Percentiles rank a stretch among this genome's conserved stretches.
These are phyloP conservation scores for Dendropsophus ebraccatus DNA, from an alignment of 2,113 vertebrate genomes.

Conservation along the genomic window DNA sequence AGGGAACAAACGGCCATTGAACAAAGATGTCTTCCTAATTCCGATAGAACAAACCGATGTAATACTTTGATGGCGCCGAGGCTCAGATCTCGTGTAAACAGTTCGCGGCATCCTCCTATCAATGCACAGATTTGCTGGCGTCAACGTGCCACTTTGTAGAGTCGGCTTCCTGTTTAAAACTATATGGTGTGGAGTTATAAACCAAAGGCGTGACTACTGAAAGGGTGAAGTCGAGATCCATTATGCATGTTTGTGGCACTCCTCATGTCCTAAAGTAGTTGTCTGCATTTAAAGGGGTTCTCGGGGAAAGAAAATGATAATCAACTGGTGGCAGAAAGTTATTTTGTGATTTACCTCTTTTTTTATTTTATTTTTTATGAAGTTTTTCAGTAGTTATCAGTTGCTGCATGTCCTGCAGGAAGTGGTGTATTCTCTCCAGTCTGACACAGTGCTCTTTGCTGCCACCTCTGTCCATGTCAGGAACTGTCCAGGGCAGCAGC, in stretches of 20 bases:
- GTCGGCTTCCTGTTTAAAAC: background rate
- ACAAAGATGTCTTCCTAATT: constrained; percentile 31
- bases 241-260: background rate
- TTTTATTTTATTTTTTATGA: too few relatives aligned
- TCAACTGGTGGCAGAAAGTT: too few relatives aligned
- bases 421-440: too few relatives aligned
- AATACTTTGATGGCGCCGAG: constrained; percentile 16
- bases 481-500: too few relatives aligned
- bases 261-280: background rate
- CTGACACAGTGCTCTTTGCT: too few relatives aligned
- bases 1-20: background rate
- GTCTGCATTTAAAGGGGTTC: background rate
- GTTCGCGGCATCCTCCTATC: background rate
- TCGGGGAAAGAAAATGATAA: too few relatives aligned
- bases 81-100: background rate
- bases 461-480: too few relatives aligned
- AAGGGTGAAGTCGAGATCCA: background rate
- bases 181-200: too few relatives aligned
- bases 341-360: too few relatives aligned
- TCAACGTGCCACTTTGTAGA: background rate
- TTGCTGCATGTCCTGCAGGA: too few relatives aligned
- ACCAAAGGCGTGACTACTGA: background rate
- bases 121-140: constrained; percentile 10
- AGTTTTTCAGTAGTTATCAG: too few relatives aligned
- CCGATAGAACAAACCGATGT: constrained; percentile 9